Percentiles rank a stretch among this genome's conserved stretches.
phyloP scores from a whole-genome alignment of 2,113 vertebrate genomes.

The Cynocephalus volans region DNA sequence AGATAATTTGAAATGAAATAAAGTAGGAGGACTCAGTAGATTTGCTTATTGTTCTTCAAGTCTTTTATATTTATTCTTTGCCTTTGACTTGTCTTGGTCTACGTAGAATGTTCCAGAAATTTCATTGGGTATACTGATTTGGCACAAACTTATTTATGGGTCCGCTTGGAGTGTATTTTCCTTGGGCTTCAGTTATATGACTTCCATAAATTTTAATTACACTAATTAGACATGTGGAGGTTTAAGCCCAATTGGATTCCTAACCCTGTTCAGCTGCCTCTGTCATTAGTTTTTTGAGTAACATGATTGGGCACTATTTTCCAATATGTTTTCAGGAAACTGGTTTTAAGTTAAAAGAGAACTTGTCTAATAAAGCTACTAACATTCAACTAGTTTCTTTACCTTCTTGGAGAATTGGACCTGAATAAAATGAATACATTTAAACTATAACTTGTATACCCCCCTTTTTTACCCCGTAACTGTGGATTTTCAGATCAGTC shows the following conservation, averaged over 20 bases:
- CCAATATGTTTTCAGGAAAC: conserved; percentile 74
- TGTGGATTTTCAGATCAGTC: not conserved
- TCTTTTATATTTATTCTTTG: conserved; percentile 41
- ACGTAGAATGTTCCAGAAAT: conserved; percentile 55
- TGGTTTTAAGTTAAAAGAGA: conserved; percentile 72
- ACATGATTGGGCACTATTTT: conserved; percentile 66
- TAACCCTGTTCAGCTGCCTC: conserved; percentile 53
- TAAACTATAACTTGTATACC: not conserved
- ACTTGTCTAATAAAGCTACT: conserved; percentile 56
- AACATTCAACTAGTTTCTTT: conserved; percentile 56
- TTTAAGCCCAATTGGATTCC: conserved; percentile 19
- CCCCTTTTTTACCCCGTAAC: not conserved
- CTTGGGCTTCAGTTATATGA: conserved; percentile 67
- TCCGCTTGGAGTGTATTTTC: conserved; percentile 51
- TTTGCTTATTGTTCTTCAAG: conserved; percentile 36
- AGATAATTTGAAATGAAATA: conserved; percentile 18
- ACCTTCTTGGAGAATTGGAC: conserved; percentile 43
- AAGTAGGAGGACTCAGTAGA: not conserved
- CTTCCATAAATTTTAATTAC: conserved; percentile 67
- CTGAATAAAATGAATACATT: not conserved
- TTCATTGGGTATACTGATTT: conserved; percentile 56
- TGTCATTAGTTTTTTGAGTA: conserved; percentile 70
- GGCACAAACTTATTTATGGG: conserved; percentile 67
- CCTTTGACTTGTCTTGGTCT: conserved; percentile 43
- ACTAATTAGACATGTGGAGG: conserved; percentile 64